Evolutionary conservation across 1,140 invertebrate species (phyloP).

Genomic region (Drosophila subpulchrella): DNA sequence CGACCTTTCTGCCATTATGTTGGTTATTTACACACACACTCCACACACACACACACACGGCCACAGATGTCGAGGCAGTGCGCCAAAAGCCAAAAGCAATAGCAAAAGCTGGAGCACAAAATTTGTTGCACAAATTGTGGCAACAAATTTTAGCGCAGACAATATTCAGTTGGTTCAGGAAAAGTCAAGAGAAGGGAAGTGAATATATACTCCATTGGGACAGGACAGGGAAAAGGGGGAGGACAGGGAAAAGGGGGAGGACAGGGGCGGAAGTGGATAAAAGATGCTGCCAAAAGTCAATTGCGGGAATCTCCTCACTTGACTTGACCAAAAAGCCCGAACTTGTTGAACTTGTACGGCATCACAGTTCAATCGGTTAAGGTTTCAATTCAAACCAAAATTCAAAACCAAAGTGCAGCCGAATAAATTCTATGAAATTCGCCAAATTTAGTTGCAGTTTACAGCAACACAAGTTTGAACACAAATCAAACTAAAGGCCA

Average conservation of each 20-base stretch:
- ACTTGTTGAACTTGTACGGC: slow-evolving; percentile 36
- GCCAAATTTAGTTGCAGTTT: neutral
- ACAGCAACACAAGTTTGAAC: neutral
- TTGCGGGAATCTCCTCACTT: slow-evolving; percentile 39
- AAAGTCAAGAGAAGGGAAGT: slow-evolving; percentile 6
- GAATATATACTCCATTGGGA: neutral
- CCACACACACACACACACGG: slow-evolving; percentile 9
- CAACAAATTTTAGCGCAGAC: slow-evolving; percentile 54
- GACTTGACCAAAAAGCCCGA: slow-evolving; percentile 29
- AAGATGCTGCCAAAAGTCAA: slow-evolving; percentile 43
- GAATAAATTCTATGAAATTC: slow-evolving; percentile 20
- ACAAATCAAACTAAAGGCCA: neutral
- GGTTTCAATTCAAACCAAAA: neutral
- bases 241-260: neutral
- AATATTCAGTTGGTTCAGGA: slow-evolving; percentile 44
- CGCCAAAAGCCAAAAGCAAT: slow-evolving; percentile 20
- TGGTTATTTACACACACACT: slow-evolving; percentile 53
- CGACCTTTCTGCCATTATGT: slow-evolving; percentile 55
- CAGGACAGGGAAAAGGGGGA: neutral
- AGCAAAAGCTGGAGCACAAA: slow-evolving; percentile 31
- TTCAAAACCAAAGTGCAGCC: slow-evolving; percentile 5
- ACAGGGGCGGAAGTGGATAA: neutral
- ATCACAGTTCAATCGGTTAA: slow-evolving; percentile 1
- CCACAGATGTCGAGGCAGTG: slow-evolving; percentile 27
- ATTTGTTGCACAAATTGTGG: slow-evolving; percentile 57